These are phyloP conservation scores for Sturmia bella DNA, from an alignment of 2,888 invertebrate genomes.

Conservation along the genomic window DNA sequence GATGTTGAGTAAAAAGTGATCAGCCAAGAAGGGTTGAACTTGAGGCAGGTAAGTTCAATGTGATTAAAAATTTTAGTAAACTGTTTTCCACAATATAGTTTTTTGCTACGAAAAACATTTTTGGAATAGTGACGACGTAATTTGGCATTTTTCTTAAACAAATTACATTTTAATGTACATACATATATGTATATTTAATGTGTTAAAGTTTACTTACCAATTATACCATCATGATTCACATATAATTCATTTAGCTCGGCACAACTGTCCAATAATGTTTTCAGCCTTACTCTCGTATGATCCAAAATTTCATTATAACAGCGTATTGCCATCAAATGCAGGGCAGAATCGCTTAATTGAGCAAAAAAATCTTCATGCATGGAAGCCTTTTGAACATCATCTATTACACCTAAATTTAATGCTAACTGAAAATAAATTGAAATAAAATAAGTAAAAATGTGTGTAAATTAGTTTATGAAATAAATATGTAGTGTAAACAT, in stretches of 20 bases:
- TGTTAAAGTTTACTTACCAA: conserved; percentile 72
- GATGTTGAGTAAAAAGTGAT: too few relatives aligned
- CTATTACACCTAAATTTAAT: conserved; percentile 78
- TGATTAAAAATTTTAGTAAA: too few relatives aligned
- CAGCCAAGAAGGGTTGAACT: too few relatives aligned
- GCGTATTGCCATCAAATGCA: conserved; percentile 76
- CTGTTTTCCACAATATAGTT: too few relatives aligned
- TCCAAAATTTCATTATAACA: conserved; percentile 79
- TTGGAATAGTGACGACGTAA: too few relatives aligned
- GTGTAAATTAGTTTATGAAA: not conserved
- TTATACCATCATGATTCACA: conserved; percentile 80
- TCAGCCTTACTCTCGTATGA: conserved; percentile 78
- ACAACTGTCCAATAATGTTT: conserved; percentile 76
- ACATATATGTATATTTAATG: too few relatives aligned
- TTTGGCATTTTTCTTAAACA: too few relatives aligned
- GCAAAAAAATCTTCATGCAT: conserved; percentile 81
- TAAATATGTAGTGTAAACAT: not conserved
- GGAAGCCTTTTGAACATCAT: conserved; percentile 79
- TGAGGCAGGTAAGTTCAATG: too few relatives aligned
- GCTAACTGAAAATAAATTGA: conserved; percentile 74
- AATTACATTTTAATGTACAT: too few relatives aligned
- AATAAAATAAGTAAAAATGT: conserved; percentile 3
- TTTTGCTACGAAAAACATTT: too few relatives aligned
- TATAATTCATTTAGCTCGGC: conserved; percentile 79
- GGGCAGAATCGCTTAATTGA: conserved; percentile 79